These are phyloP conservation scores for Chaetophractus vellerosus DNA, from an alignment of 2,797 vertebrate genomes.

Conservation along the genomic window DNA sequence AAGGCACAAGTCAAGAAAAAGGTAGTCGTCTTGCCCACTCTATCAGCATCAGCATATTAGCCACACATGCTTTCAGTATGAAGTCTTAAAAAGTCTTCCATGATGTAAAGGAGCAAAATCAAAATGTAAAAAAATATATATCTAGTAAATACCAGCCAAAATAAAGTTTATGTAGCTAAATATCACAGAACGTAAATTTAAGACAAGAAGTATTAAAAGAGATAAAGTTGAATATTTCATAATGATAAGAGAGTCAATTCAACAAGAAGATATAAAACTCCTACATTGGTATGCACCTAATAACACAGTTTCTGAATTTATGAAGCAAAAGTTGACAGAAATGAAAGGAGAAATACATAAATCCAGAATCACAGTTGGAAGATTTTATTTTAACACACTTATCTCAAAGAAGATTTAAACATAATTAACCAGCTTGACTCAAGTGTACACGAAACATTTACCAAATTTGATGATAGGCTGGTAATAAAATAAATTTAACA, in stretches of 20 bases:
- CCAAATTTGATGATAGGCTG: background rate
- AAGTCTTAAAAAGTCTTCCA: slow-evolving; percentile 12
- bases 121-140: background rate
- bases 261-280: background rate
- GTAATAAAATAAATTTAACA: background rate
- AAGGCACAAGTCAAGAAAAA: background rate
- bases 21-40: background rate
- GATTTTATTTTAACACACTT: background rate
- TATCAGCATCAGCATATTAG: background rate
- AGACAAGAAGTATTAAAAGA: background rate
- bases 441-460: background rate
- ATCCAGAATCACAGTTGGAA: background rate
- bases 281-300: background rate
- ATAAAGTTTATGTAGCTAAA: background rate
- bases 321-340: slow-evolving; percentile 18
- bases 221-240: background rate
- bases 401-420: slow-evolving; percentile 26
- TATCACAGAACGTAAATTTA: background rate
- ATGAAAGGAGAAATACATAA: background rate
- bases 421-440: background rate
- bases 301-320: slow-evolving; percentile 16
- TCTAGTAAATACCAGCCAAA: background rate
- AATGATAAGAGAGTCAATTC: background rate
- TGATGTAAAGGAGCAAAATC: slow-evolving; percentile 60
- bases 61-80: background rate